These are phyloP conservation scores for Pangasius krempfi DNA, from an alignment of 2,797 vertebrate species.

Conservation along the genomic window DNA sequence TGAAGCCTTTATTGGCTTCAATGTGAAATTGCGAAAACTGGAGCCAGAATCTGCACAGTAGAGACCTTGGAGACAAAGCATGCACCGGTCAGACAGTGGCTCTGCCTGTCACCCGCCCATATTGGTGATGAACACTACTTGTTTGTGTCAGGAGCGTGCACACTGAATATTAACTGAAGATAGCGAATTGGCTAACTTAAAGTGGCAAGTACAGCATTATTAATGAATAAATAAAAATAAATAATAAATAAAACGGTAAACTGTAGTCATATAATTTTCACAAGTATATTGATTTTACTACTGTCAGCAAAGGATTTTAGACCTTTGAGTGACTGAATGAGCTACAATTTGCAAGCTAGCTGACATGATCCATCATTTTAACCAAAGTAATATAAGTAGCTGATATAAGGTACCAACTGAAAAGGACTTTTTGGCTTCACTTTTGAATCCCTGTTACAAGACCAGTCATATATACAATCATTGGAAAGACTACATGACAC, in stretches of 20 bases:
- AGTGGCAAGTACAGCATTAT: not conserved
- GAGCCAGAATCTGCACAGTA: not conserved
- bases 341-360: not conserved
- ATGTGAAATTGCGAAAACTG: not conserved
- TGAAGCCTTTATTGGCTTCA: not conserved
- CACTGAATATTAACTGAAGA: not conserved
- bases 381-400: not conserved
- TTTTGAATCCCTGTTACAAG: not conserved
- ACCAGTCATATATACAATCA: not conserved
- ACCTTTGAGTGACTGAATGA: not conserved
- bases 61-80: not conserved
- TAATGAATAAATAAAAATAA: not conserved
- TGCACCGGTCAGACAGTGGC: not conserved
- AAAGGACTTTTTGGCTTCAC: not conserved
- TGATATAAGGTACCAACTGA: not conserved
- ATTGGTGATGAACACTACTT: not conserved
- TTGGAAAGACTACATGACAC: not conserved
- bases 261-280: not conserved
- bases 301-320: not conserved
- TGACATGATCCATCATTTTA: not conserved
- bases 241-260: not conserved
- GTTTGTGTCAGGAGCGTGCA: not conserved
- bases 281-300: not conserved
- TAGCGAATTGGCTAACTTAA: not conserved
- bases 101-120: not conserved